Conservation (phyloP, 2,797 vertebrate species). For the Pachyuromys duprasi region DNA sequence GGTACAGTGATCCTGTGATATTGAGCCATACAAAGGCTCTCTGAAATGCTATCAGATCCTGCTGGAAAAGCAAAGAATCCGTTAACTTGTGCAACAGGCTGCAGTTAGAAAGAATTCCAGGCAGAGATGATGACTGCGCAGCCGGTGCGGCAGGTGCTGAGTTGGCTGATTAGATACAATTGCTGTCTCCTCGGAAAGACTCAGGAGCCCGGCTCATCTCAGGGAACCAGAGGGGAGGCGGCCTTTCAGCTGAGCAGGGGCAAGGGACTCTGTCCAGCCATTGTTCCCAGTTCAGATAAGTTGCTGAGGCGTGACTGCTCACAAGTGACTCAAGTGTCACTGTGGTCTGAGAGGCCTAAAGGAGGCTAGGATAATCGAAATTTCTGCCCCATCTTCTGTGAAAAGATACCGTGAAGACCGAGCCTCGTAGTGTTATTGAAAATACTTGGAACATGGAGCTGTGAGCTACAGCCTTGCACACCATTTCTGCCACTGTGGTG, state of each 20-base stretch:
- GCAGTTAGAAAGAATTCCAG: neutral
- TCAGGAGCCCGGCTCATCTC: slow-evolving; percentile 40
- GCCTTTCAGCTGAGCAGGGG: neutral
- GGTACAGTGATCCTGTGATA: slow-evolving; percentile 58
- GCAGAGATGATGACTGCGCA: neutral
- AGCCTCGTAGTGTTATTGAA: neutral
- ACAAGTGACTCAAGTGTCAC: slow-evolving; percentile 35
- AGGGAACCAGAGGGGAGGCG: neutral
- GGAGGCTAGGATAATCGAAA: slow-evolving; percentile 12
- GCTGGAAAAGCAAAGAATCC: neutral
- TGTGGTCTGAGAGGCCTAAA: slow-evolving; percentile 6
- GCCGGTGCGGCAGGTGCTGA: neutral
- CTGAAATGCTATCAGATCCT: slow-evolving; percentile 61
- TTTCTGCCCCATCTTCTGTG: neutral
- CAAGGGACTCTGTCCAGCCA: neutral
- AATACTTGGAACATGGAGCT: neutral
- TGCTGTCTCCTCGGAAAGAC: slow-evolving; percentile 64
- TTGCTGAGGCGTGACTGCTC: neutral
- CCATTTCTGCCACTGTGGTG: neutral
- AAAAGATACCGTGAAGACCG: slow-evolving; percentile 28
- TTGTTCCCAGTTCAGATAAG: neutral
- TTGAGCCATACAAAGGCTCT: slow-evolving; percentile 17
- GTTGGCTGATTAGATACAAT: slow-evolving; percentile 37
- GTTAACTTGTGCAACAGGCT: neutral
- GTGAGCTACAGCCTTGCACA: neutral